phyloP scores from a whole-genome alignment of 1,140 invertebrate species.

The Gerris buenoi region DNA sequence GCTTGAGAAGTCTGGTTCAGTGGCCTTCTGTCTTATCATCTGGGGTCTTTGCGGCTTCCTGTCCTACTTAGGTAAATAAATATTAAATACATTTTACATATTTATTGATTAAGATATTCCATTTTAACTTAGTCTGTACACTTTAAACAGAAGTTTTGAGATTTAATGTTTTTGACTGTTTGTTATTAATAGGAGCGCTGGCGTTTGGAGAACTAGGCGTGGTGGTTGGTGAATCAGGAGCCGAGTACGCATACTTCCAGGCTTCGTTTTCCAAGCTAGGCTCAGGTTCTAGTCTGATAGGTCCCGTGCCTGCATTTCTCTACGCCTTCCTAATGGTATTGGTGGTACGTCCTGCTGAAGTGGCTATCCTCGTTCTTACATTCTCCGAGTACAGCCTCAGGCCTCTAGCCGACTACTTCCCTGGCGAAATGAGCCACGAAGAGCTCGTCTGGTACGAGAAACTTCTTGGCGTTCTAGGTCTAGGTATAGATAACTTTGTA shows the following conservation, averaged over 20 bases:
- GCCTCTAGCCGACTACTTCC: constrained; percentile 39
- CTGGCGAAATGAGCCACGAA: constrained; percentile 25
- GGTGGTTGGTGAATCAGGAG: constrained; percentile 63
- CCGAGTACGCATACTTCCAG: constrained; percentile 66
- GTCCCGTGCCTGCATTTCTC: constrained; percentile 58
- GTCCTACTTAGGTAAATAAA: constrained; percentile 61
- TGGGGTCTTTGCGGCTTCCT: constrained; percentile 69
- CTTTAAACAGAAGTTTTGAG: too few relatives aligned
- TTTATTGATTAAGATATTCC: too few relatives aligned
- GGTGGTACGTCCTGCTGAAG: constrained; percentile 57
- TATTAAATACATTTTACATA: too few relatives aligned
- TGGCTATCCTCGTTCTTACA: constrained; percentile 62
- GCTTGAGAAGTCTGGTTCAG: constrained; percentile 59
- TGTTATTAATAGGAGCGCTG: constrained; percentile 43
- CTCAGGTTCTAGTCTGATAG: constrained; percentile 21
- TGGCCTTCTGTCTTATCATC: constrained; percentile 66
- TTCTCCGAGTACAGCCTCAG: constrained; percentile 65
- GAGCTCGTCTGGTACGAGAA: constrained; percentile 42
- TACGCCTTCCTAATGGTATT: constrained; percentile 66
- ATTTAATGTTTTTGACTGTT: neutral
- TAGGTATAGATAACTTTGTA: too few relatives aligned
- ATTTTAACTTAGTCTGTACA: too few relatives aligned
- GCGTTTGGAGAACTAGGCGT: constrained; percentile 69
- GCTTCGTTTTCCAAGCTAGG: constrained; percentile 40
- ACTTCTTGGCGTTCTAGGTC: constrained; percentile 44